Evolutionary conservation across 2,113 vertebrate species (phyloP).

Genomic region (Neopipo cinnamomea): DNA sequence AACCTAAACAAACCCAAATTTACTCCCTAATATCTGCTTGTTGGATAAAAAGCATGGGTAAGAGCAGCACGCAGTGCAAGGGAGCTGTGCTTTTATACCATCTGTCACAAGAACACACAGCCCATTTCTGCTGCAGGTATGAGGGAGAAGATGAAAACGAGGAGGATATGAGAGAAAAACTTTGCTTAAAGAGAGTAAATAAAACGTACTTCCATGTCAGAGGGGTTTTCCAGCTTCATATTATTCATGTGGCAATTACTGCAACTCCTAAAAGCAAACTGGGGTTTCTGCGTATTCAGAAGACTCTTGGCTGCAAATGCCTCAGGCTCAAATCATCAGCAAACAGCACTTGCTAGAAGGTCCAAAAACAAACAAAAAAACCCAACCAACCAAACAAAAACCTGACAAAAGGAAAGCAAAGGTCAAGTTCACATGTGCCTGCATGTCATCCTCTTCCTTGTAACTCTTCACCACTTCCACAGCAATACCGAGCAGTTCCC

Average conservation of each 20-base stretch:
- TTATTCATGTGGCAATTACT: neutral
- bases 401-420: neutral
- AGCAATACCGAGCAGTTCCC: rapidly evolving
- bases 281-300: neutral
- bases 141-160: neutral
- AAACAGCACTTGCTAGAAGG: neutral
- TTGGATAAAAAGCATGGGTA: neutral
- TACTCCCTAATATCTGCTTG: neutral
- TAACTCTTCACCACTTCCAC: neutral
- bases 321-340: neutral
- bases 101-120: neutral
- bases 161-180: neutral
- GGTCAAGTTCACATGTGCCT: rapidly evolving
- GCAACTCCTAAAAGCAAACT: neutral
- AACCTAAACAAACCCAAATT: neutral
- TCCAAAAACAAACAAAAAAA: neutral
- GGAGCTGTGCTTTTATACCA: neutral
- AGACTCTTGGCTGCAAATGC: neutral
- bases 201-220: neutral
- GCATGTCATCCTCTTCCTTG: rapidly evolving
- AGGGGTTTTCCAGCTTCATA: neutral
- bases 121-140: neutral
- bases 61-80: rapidly evolving
- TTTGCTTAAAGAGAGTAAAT: neutral
- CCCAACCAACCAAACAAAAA: neutral